A percentile compares a stretch with the other conserved stretches of the same genome.
Evolutionary conservation across 2,888 invertebrate genomes (phyloP).

Genomic region (Caenorhabditis drosophilae): DNA sequence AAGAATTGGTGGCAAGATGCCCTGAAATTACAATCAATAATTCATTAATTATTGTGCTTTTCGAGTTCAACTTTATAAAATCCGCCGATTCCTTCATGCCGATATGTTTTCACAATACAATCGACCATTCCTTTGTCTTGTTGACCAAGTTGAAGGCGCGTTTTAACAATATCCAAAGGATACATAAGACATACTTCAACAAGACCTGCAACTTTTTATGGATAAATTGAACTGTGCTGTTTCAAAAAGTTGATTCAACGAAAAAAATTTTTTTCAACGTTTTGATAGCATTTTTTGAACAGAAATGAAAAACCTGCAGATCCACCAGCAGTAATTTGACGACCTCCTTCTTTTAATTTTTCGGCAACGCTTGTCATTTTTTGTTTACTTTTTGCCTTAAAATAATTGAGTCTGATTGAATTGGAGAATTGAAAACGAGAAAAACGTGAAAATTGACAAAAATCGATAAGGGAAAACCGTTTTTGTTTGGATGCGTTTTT

Average conservation of each 20-base stretch:
- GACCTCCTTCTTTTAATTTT: slow-evolving; percentile 74
- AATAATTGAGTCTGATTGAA: not conserved
- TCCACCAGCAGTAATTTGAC: slow-evolving; percentile 86
- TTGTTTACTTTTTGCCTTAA: too few species aligned
- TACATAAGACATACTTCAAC: slow-evolving; percentile 93
- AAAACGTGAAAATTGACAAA: too few species aligned
- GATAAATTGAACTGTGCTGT: too few species aligned
- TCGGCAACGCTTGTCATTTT: slow-evolving; percentile 26
- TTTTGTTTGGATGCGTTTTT: too few species aligned
- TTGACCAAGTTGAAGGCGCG: slow-evolving; percentile 82
- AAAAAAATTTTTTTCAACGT: slow-evolving; percentile 10
- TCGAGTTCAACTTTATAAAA: slow-evolving; percentile 50
- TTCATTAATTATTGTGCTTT: not conserved
- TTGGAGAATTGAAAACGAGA: too few species aligned
- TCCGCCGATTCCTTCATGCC: slow-evolving; percentile 77
- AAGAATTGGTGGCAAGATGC: slow-evolving; percentile 87
- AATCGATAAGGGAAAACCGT: too few species aligned
- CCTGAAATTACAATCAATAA: slow-evolving; percentile 75
- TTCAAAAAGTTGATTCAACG: too few species aligned
- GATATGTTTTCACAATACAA: slow-evolving; percentile 87
- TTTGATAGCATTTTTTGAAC: not conserved
- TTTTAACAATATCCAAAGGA: slow-evolving; percentile 90
- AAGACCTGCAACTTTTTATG: too few species aligned
- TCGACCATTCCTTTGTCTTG: slow-evolving; percentile 79
- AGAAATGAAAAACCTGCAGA: slow-evolving; percentile 77